Evolutionary conservation across 2,888 invertebrate species (phyloP).

Genomic region (Agrenia bidenticulata): DNA sequence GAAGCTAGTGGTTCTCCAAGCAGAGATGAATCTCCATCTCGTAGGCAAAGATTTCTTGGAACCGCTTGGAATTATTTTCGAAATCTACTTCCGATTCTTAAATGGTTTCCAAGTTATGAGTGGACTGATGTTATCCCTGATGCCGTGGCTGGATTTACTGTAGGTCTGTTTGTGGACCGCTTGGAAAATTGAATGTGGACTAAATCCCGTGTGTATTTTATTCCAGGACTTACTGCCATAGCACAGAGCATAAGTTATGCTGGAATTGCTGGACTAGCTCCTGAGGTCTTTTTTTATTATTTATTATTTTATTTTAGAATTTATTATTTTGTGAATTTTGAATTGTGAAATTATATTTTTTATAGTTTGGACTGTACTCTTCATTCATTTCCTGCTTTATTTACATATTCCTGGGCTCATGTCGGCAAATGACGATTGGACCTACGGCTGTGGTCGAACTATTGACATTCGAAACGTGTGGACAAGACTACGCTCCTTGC

Average conservation of each 20-base stretch:
- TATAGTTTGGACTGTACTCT: constrained; percentile 43
- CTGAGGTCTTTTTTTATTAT: constrained; percentile 62
- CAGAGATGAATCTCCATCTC: too few relatives aligned
- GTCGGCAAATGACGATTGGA: constrained; percentile 60
- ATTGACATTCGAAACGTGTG: constrained; percentile 45
- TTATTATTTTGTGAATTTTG: background rate
- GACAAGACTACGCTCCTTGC: constrained; percentile 42
- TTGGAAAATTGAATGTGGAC: background rate
- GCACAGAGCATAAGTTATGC: constrained; percentile 83
- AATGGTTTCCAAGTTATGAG: constrained; percentile 76
- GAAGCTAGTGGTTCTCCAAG: too few relatives aligned
- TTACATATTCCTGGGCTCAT: constrained; percentile 60
- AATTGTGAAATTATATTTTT: background rate
- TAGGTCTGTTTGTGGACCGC: constrained; percentile 59
- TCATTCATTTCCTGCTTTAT: constrained; percentile 59
- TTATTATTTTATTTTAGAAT: background rate
- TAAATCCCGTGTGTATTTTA: background rate
- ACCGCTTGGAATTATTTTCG: constrained; percentile 65
- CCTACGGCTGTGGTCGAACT: constrained; percentile 60
- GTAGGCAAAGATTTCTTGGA: too few relatives aligned
- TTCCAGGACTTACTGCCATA: constrained; percentile 73
- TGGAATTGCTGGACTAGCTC: constrained; percentile 69
- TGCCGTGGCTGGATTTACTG: constrained; percentile 59
- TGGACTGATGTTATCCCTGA: constrained; percentile 63
- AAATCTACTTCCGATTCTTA: constrained; percentile 71